A percentile compares a stretch with the other conserved stretches of the same genome.
phyloP scores from a whole-genome alignment of 2,113 vertebrate species.

The Phyllostomus hastatus region DNA sequence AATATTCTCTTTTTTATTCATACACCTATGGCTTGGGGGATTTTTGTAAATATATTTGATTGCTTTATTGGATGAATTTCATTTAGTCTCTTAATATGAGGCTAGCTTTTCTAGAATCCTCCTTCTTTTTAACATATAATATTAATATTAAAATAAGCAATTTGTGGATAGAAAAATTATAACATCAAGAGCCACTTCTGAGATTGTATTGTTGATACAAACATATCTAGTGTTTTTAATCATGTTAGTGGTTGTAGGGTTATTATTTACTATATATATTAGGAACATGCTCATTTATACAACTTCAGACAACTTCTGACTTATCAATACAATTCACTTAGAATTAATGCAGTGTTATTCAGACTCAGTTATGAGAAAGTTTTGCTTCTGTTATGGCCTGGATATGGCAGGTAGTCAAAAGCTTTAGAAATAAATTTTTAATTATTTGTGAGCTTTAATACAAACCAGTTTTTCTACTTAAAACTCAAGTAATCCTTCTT shows the following conservation, averaged over 20 bases:
- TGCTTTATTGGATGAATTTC: conserved; percentile 19
- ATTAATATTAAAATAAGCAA: conserved; percentile 1
- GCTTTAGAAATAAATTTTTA: background rate
- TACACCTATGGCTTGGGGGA: background rate
- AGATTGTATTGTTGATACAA: background rate
- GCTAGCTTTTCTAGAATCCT: background rate
- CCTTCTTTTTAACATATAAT: background rate
- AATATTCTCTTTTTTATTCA: background rate
- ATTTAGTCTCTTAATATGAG: background rate
- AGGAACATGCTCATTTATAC: background rate
- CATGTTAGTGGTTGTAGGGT: background rate
- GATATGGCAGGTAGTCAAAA: background rate
- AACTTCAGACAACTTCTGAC: background rate
- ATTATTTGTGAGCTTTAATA: background rate
- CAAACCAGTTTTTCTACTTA: background rate
- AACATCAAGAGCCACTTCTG: background rate
- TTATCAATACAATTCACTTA: background rate
- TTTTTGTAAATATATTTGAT: conserved; percentile 15
- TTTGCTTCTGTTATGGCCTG: background rate
- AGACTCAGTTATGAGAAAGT: background rate
- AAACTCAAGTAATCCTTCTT: background rate
- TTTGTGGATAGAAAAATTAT: background rate
- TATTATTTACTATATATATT: background rate
- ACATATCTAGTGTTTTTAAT: background rate
- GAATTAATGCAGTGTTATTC: background rate